Base-by-base conservation (phyloP, 2,113 vertebrate genomes). In the Thermophis baileyi region DNA sequence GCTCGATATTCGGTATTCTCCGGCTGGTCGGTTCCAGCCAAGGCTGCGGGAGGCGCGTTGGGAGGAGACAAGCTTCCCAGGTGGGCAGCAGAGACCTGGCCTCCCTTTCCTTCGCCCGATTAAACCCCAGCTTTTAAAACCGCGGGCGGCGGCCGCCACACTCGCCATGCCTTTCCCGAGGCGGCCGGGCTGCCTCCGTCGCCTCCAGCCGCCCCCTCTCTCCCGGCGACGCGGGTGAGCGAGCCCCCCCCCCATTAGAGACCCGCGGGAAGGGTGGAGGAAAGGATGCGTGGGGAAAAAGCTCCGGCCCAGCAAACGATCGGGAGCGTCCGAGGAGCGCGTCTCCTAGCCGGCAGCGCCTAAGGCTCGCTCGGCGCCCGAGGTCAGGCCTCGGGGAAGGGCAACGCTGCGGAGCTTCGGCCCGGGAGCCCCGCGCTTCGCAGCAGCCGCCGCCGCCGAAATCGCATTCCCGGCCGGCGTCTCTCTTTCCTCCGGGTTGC, bases 11-110 rank as follows among this genome's bases (percentile, higher is more conserved):
- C 97, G 91, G 97, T 96, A 95, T 97, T 97, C 98, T 97, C 93
- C 96, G 96, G 92, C 97, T 97, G 97, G 97, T 98, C 97, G 97
- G 97, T 97, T 55, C 96, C 96, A 97, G 97, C 97, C 97, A 97
- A 97, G 96, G 97, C 97, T 98, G 97, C 24, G 27, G 85, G 85
- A 49, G 49, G 85, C 47, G 47, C 47, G 47, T 27, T 49, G 86
- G 47, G 49, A 50, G 86, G 22, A 87, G 86, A 30, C 47, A 8
- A 27, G 86, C 25, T 87, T 87, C 35, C 86, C 86, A 30, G 86
- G 86, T 51, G 86, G 49, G 46, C 46, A 30, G 24, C 12, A n/a
- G 27, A 49, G 49, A 47, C 49, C 44, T 0, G 27, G 47, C 46
- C 86, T 14, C 86, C 16, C 27, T 51, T 60, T 3, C 46, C 47